Evolutionary conservation across 2,113 vertebrate genomes (phyloP).

Genomic region (Pelvicachromis taeniatus): DNA sequence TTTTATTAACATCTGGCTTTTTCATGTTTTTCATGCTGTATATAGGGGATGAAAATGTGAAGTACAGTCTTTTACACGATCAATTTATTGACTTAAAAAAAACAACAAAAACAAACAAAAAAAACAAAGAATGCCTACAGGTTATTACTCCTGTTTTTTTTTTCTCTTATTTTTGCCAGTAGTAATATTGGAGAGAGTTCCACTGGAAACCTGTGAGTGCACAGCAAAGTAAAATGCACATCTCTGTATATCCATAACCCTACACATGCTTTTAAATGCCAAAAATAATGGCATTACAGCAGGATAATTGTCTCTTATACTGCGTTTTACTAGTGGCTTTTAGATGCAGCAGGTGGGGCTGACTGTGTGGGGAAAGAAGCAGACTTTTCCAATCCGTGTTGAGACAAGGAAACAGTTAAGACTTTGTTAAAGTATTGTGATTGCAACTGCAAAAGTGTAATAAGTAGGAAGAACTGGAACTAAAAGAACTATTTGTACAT

Average conservation of each 20-base stretch:
- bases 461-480: neutral
- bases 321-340: constrained; percentile 56
- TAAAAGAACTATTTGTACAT: neutral
- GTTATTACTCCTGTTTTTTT: neutral
- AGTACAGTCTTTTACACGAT: constrained; percentile 2
- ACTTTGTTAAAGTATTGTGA: neutral
- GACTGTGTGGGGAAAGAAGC: neutral
- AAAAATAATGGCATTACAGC: constrained; percentile 71
- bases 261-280: constrained; percentile 68
- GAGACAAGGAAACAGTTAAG: neutral
- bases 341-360: constrained; percentile 25
- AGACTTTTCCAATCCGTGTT: constrained; percentile 5
- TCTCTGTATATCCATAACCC: constrained; percentile 49
- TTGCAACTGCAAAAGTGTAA: neutral
- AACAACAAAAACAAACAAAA: neutral
- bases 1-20: constrained; percentile 66
- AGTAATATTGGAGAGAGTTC: neutral
- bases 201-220: constrained; percentile 51
- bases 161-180: neutral
- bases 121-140: neutral
- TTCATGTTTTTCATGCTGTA: constrained; percentile 42
- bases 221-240: constrained; percentile 54
- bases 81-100: constrained; percentile 27
- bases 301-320: constrained; percentile 66
- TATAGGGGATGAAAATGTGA: constrained; percentile 29